phyloP scores from a whole-genome alignment of 1,140 invertebrate genomes.

The Danaus melanippus region DNA sequence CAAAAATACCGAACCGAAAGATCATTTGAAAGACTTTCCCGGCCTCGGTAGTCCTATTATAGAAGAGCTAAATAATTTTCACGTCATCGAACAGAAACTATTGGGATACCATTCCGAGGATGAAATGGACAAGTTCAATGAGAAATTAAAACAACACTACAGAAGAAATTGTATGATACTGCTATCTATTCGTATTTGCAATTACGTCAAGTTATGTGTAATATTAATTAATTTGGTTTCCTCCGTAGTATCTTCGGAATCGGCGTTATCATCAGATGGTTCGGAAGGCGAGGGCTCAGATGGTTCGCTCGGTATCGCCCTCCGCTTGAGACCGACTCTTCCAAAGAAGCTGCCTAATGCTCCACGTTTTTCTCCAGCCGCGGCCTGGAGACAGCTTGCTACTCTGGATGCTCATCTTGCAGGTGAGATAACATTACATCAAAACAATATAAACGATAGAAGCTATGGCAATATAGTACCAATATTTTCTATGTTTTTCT shows the following conservation, averaged over 20 bases:
- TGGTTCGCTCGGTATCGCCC: conserved; percentile 74
- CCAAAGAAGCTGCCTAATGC: conserved; percentile 83
- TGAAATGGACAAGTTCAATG: conserved; percentile 59
- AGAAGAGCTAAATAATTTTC: conserved; percentile 58
- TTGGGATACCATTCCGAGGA: conserved; percentile 57
- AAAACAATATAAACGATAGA: too few species aligned
- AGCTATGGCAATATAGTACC: too few species aligned
- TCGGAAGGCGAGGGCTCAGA: conserved; percentile 61
- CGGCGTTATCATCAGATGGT: conserved; percentile 69
- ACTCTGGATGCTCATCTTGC: conserved; percentile 47
- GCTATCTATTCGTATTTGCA: conserved; percentile 5
- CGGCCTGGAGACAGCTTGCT: conserved; percentile 85
- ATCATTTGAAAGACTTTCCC: conserved; percentile 65
- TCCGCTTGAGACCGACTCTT: conserved; percentile 82
- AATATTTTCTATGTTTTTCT: neutral
- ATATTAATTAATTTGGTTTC: too few species aligned
- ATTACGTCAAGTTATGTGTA: too few species aligned
- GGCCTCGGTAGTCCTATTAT: conserved; percentile 57
- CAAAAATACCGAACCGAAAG: conserved; percentile 43
- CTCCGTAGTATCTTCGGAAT: conserved; percentile 66
- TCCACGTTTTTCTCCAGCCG: conserved; percentile 84
- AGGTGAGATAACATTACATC: conserved; percentile 22
- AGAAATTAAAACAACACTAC: conserved; percentile 47
- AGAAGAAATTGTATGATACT: conserved; percentile 53
- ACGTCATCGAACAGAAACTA: conserved; percentile 58